A percentile compares a stretch with the other conserved stretches of the same genome.
Conservation (phyloP, 1,140 invertebrate genomes). For the Pseudachorutes palmiensis region DNA sequence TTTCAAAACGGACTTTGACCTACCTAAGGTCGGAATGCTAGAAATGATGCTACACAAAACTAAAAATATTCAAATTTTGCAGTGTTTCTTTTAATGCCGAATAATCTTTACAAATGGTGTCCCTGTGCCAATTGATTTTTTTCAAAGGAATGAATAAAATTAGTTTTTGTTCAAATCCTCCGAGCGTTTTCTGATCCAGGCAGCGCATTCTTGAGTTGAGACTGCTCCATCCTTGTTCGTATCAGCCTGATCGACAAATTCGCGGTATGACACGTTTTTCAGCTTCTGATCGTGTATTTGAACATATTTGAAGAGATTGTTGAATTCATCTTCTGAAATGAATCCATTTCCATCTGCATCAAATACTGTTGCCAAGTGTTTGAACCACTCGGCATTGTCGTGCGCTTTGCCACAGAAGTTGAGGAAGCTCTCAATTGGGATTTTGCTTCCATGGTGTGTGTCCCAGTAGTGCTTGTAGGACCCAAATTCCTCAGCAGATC, state of each 20-base stretch:
- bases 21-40: too few species aligned
- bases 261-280: neutral
- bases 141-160: too few species aligned
- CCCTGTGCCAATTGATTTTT: neutral
- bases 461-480: neutral
- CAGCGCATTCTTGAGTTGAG: neutral
- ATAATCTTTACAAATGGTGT: too few species aligned
- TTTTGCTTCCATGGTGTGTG: neutral
- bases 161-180: too few species aligned
- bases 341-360: neutral
- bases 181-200: neutral
- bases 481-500: neutral
- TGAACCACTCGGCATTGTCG: neutral
- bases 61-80: neutral
- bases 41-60: too few species aligned
- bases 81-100: neutral
- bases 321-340: neutral
- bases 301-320: neutral
- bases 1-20: too few species aligned
- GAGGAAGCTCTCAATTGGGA: neutral
- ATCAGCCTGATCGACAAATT: neutral
- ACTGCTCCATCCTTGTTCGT: neutral
- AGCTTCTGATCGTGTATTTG: neutral
- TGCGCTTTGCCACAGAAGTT: neutral
- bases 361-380: neutral